Evolutionary conservation across 2,888 invertebrate genomes (phyloP), one percentile per base, ranked within the genome.

Genomic region (Tetranychus truncatus): DNA sequence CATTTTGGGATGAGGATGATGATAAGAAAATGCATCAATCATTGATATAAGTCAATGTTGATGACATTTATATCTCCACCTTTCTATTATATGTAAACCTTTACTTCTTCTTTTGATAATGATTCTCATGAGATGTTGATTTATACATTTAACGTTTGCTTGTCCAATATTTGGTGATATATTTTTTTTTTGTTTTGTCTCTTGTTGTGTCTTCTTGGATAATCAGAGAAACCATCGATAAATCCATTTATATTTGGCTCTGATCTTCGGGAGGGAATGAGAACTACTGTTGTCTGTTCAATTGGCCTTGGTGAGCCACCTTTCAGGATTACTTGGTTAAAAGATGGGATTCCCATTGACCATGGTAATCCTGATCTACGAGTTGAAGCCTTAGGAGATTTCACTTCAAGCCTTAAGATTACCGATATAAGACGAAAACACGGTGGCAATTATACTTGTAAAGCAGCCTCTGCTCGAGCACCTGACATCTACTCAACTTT

Each of bases 171-270:
- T 24, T 45, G 21, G n/a, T 46, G 20, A 18, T 9, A 21, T 45
- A 46, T 45, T 73, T 65, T 20, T 18, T 73, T 55, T 46, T 24
- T 20, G 45, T 34, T 6, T 1, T 45, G 45, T 72, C 21, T 71
- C 5, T 5, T 44, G 4, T 45, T 72, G 15, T 72, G 8, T 34
- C 34, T 20, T 72, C 55, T 46, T 65, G 20, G 82, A 45, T 77
- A 66, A 66, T 20, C 82, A 74, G 83, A 83, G 81, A 78, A 80
- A 81, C 92, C 92, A 44, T 88, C 91, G 81, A 89, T 92, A 21
- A 80, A 78, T 65, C 78, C 78, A n/a, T 79, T 79, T 72, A 75
- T 55, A 11, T 79, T 79, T 72, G 77, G 77, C 7, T 76, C 77
- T 45, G 84, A 84, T 80, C 82, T 85, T 74, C 84, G 85, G 77